phyloP scores from a whole-genome alignment of 2,797 vertebrate species.

The Sarcophilus harrisii region DNA sequence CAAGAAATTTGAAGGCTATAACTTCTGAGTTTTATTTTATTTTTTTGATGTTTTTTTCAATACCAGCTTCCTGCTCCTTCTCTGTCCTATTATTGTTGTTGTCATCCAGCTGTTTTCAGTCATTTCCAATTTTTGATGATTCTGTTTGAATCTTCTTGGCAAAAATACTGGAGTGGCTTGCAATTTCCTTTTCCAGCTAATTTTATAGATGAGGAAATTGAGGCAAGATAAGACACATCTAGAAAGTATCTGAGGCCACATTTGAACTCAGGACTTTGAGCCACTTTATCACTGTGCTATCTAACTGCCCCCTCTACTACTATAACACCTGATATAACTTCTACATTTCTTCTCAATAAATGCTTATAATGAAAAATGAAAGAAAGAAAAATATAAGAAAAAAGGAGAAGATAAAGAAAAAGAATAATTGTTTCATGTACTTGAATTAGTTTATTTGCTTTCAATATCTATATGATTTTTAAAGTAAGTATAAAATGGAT shows the following conservation, averaged over 20 bases:
- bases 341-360: background rate
- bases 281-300: background rate
- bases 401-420: background rate
- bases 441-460: slow-evolving; percentile 39
- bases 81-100: background rate
- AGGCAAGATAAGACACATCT: background rate
- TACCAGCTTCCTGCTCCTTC: background rate
- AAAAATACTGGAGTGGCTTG: background rate
- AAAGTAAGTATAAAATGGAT: slow-evolving; percentile 4
- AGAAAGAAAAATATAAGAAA: background rate
- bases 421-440: background rate
- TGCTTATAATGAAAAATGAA: background rate
- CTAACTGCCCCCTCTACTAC: background rate
- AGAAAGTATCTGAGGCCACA: background rate
- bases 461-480: background rate
- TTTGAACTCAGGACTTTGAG: background rate
- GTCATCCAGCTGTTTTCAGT: background rate
- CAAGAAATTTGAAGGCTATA: background rate
- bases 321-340: background rate
- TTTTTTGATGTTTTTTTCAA: background rate
- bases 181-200: background rate
- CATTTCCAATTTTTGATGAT: background rate
- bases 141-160: background rate
- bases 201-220: background rate
- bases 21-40: background rate